Conservation (phyloP, 1,140 invertebrate species). For the Oryctes rhinoceros region DNA sequence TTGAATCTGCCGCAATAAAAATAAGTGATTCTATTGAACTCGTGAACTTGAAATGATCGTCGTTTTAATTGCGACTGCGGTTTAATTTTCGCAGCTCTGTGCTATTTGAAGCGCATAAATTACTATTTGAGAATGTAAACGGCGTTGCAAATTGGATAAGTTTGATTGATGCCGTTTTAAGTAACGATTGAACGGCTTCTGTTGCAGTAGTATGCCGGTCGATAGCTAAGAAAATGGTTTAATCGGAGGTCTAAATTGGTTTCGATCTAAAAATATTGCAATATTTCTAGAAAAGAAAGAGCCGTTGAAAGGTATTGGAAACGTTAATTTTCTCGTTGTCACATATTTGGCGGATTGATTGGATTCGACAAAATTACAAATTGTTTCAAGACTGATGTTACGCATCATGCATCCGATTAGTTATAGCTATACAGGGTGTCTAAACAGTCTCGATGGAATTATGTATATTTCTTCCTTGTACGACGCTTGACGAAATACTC, state of each 20-base stretch:
- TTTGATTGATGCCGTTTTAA: neutral
- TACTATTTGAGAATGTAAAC: neutral
- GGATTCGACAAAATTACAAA: no score
- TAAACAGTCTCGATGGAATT: no score
- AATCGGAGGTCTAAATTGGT: neutral
- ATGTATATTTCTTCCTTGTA: no score
- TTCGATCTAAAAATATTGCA: neutral
- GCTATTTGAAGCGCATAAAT: neutral
- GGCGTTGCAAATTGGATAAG: neutral
- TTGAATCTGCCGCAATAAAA: conserved; percentile 16
- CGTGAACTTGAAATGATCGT: neutral
- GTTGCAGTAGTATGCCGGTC: no score
- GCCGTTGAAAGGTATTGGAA: neutral
- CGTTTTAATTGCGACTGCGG: conserved; percentile 13
- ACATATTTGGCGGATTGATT: no score
- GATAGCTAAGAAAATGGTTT: no score
- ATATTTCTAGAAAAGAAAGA: no score
- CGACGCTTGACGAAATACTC: no score
- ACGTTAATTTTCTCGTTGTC: no score
- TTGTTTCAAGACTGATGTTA: no score
- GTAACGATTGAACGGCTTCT: neutral
- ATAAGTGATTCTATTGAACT: conserved; percentile 23
- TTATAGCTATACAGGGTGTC: no score
- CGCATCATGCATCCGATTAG: no score
- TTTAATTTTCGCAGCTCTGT: neutral